Evolutionary conservation across 2,888 invertebrate species (phyloP).

Genomic region (Scaptomyza reducta): DNA sequence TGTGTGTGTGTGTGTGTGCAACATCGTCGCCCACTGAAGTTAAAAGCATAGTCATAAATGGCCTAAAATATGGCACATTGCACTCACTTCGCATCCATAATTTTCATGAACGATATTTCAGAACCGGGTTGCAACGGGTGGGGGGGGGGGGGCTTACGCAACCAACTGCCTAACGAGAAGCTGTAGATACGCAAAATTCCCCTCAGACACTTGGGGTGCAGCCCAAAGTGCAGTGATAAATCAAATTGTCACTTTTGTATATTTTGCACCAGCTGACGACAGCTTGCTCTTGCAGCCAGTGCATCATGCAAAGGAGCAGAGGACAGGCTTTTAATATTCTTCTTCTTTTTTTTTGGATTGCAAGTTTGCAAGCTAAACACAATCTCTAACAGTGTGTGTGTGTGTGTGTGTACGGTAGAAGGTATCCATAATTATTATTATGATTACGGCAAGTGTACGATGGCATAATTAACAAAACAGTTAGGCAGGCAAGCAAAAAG

Average conservation of each 20-base stretch:
- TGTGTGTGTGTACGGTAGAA: conserved; percentile 22
- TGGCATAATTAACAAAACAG: conserved; percentile 69
- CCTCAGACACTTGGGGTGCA: conserved; percentile 14
- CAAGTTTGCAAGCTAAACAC: conserved; percentile 14
- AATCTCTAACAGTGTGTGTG: conserved; percentile 22
- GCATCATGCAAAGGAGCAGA: conserved; percentile 15
- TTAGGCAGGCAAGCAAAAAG: conserved; percentile 38
- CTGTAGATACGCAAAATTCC: conserved; percentile 6
- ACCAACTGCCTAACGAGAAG: conserved; percentile 44
- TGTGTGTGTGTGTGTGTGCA: neutral
- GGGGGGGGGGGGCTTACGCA: conserved; percentile 16
- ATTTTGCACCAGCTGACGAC: conserved; percentile 77
- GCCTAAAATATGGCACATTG: conserved; percentile 71
- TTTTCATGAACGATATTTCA: conserved; percentile 68
- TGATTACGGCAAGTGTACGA: conserved; percentile 69
- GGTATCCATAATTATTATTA: conserved; percentile 66
- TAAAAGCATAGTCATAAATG: conserved; percentile 57
- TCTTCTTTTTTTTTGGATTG: conserved; percentile 19
- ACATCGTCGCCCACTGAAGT: conserved; percentile 28
- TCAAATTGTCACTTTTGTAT: conserved; percentile 83
- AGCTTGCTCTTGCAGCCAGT: conserved; percentile 24
- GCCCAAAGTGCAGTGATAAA: conserved; percentile 82
- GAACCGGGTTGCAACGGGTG: too few species aligned
- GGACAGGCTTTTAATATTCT: conserved; percentile 41
- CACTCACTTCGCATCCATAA: conserved; percentile 56